Conservation (phyloP, 2,113 vertebrate species). For the Apteryx mantelli region DNA sequence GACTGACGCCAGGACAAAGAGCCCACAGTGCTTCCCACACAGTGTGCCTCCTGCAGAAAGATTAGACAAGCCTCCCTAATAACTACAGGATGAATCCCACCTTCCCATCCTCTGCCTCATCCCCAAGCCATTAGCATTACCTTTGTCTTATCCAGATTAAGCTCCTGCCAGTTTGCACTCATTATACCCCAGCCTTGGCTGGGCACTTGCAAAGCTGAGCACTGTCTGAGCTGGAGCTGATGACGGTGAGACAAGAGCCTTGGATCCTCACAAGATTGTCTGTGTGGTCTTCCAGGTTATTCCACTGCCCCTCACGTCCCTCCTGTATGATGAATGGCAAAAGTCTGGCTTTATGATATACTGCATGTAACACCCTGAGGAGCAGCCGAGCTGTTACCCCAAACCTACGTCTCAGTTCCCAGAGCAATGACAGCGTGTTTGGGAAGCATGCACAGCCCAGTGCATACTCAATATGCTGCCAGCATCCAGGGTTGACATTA, state of each 20-base stretch:
- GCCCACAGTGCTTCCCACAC: background rate
- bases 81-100: background rate
- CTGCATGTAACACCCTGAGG: background rate
- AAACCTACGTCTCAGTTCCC: background rate
- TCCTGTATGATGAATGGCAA: background rate
- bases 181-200: background rate
- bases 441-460: background rate
- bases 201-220: background rate
- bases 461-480: no score
- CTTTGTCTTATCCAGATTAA: background rate
- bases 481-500: no score
- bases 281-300: fast-evolving
- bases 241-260: background rate
- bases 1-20: background rate
- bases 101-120: background rate
- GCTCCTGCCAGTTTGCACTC: background rate
- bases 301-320: background rate
- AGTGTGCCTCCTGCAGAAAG: background rate
- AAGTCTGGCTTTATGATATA: background rate
- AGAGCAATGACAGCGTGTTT: fast-evolving
- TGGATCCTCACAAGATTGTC: background rate
- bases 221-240: background rate
- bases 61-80: background rate
- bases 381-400: background rate
- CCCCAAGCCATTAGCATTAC: background rate